Evolutionary conservation across 2,888 invertebrate species (phyloP), one percentile per base, ranked within the genome.

Genomic region (Zele albiditarsus): DNA sequence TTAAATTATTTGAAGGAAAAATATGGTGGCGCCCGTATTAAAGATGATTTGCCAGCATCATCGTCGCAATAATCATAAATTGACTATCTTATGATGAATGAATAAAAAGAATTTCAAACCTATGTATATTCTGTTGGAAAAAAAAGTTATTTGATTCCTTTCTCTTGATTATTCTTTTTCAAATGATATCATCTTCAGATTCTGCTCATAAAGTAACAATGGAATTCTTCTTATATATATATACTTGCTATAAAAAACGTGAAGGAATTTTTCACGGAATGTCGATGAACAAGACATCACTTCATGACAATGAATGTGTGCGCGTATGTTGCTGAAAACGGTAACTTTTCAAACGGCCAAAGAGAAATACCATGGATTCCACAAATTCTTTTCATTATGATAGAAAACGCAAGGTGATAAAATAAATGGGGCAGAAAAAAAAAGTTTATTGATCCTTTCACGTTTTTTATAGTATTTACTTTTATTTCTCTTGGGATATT

Each of bases 1-100:
- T 90, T 94, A 63, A 89, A 90, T 70, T 95, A 94, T 85, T 88
- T 95, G 49, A 91, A 91, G 79, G 87, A 88, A 38, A 91, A 93
- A 81, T 94, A 94, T 63, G 84, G 82, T 27, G 82, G 81, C 38
- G 77, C 73, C 10, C 78, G 77, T 6, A 85, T 86, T 33, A 83
- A 82, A 79, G 82, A 85, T 66, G 58, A 53, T 53, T 53, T 53
- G 6, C n/a, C 53, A 53, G 2, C 6, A 53, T 23, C 8, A 23
- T 53, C 20, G 4, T 8, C 12, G 38, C 38, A 38, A 38, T 38
- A 38, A 6, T 38, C 10, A 38, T 20, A 5, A 20, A 23, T 42
- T 42, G 8, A 16, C 2, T n/a, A n/a, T 46, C 16, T 16, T 42
- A 12, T 42, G 12, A 12, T 10, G 10, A 42, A 42, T 14, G 14